Conservation (phyloP, 2,888 invertebrate species). For the Cerceris rybyensis region DNA sequence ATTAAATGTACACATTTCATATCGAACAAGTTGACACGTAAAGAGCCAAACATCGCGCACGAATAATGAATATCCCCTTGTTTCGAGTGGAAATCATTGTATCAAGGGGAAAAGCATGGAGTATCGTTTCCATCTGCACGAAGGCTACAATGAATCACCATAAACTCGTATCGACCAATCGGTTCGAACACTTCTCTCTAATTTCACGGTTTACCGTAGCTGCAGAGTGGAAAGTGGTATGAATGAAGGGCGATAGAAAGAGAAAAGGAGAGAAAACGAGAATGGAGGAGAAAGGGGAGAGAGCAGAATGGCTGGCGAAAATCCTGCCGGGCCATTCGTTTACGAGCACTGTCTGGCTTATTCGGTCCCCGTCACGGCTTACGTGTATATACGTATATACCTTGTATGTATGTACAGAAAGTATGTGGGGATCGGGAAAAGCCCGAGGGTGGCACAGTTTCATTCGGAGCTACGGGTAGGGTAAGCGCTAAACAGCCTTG, state of each 20-base stretch:
- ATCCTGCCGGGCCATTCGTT: slow-evolving; percentile 63
- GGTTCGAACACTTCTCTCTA: slow-evolving; percentile 57
- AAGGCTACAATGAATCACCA: slow-evolving; percentile 54
- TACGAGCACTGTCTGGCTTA: slow-evolving; percentile 61
- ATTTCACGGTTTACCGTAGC: slow-evolving; percentile 61
- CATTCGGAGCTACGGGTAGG: slow-evolving; percentile 50
- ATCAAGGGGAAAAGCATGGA: slow-evolving; percentile 34
- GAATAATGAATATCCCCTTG: not conserved
- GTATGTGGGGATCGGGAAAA: slow-evolving; percentile 33
- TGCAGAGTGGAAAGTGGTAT: not conserved
- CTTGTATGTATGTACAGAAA: slow-evolving; percentile 9
- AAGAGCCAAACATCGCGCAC: not conserved
- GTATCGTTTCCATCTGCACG: slow-evolving; percentile 26
- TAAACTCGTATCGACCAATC: slow-evolving; percentile 42
- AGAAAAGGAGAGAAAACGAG: slow-evolving; percentile 4
- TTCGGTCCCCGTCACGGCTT: slow-evolving; percentile 55
- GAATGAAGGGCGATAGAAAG: slow-evolving; percentile 8
- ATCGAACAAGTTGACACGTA: not conserved
- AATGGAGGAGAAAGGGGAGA: not conserved
- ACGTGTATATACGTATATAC: slow-evolving; percentile 20
- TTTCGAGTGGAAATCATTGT: slow-evolving; percentile 20
- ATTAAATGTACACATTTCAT: too few relatives aligned
- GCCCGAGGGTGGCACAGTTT: slow-evolving; percentile 57
- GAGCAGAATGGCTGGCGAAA: slow-evolving; percentile 48
- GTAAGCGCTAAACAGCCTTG: slow-evolving; percentile 55